Conservation (phyloP, 1,140 invertebrate species). For the Brachionus plicatilis region DNA sequence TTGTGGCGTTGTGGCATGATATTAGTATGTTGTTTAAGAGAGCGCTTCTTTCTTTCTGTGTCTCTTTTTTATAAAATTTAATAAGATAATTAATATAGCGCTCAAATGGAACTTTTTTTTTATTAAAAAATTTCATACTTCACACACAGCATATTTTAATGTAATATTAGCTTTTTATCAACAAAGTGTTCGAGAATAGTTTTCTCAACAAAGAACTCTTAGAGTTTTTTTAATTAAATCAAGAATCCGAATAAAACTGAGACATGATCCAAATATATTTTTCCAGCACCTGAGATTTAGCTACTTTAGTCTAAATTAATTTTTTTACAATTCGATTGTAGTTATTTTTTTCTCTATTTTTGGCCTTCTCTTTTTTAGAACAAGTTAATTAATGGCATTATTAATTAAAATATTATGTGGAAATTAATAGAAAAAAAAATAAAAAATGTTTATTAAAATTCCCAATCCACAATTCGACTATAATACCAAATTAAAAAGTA, state of each 20-base stretch:
- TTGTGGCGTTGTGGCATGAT: neutral
- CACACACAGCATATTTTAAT: no score
- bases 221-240: neutral
- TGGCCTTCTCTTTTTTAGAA: neutral
- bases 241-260: neutral
- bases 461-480: no score
- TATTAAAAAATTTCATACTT: neutral
- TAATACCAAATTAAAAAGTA: no score
- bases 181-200: neutral
- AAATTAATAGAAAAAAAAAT: no score
- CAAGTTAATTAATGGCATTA: no score
- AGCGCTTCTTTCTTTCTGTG: no score
- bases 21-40: no score
- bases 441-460: no score
- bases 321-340: neutral
- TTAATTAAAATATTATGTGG: no score
- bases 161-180: no score
- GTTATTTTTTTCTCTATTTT: neutral
- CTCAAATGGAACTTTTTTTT: constrained; percentile 11
- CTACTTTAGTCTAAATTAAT: neutral
- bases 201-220: neutral
- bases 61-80: neutral
- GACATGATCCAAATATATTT: neutral
- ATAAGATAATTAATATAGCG: neutral
- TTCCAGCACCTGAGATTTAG: neutral